Conservation (phyloP, 2,888 invertebrate species). For the Stegana nigrithorax region DNA sequence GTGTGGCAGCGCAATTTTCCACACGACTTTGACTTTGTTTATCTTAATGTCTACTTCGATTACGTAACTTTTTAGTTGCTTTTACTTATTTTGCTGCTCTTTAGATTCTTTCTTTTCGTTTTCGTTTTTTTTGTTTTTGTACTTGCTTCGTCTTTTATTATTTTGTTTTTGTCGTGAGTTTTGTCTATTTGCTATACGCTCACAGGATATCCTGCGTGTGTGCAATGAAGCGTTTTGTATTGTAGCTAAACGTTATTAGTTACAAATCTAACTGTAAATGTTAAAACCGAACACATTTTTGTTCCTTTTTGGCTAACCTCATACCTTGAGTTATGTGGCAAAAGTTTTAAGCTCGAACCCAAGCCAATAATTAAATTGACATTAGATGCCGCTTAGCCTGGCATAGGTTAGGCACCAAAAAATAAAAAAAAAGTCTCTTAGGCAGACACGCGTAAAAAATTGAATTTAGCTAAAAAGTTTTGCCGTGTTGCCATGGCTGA, state of each 20-base stretch:
- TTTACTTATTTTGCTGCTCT: not conserved
- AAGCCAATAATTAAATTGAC: not conserved
- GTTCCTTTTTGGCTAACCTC: not conserved
- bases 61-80: constrained; percentile 17
- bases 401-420: not conserved
- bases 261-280: too few species aligned
- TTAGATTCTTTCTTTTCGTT: not conserved
- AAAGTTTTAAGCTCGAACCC: not conserved
- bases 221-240: not conserved
- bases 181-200: not conserved
- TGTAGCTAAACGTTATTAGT: not conserved
- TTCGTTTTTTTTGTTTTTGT: not conserved
- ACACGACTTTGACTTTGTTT: constrained; percentile 21
- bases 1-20: too few species aligned
- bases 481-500: too few species aligned
- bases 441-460: not conserved
- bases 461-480: constrained; percentile 5
- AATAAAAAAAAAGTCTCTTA: not conserved
- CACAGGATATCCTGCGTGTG: not conserved
- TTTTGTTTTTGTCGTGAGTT: not conserved
- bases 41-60: constrained; percentile 18
- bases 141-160: not conserved
- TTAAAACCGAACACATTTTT: too few species aligned
- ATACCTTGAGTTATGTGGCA: not conserved
- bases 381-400: not conserved